Evolutionary conservation across 2,797 vertebrate species (phyloP).

Genomic region (Tenualosa thibaudeaui): DNA sequence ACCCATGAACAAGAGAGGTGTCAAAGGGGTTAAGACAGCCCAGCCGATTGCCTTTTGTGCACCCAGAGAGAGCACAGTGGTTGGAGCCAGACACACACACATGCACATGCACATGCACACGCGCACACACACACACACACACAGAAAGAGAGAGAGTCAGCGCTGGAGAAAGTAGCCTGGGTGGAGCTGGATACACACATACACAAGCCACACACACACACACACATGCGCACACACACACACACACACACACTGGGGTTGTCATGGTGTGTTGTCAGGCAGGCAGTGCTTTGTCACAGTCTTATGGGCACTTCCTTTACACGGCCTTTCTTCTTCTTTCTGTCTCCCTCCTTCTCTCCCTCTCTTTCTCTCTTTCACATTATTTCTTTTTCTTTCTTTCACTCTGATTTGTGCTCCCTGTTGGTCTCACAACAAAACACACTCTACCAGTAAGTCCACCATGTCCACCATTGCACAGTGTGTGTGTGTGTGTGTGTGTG

Average conservation of each 20-base stretch:
- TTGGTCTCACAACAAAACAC: no score
- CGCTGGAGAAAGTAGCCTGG: no score
- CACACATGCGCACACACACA: conserved; percentile 14
- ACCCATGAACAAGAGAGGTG: conserved; percentile 76
- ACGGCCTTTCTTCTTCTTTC: conserved; percentile 62
- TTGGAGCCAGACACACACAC: background rate
- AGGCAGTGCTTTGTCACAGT: conserved; percentile 59
- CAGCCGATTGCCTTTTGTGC: conserved; percentile 67
- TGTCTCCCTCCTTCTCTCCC: background rate
- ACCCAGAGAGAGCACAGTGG: conserved; percentile 54
- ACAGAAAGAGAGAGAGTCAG: background rate
- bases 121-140: conserved; percentile 33
- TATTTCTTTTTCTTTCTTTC: conserved; percentile 50
- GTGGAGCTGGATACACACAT: background rate
- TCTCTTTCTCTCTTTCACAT: conserved; percentile 60
- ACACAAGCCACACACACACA: background rate
- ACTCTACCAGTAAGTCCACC: no score
- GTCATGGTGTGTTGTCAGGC: background rate
- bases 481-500: no score
- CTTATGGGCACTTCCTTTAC: background rate
- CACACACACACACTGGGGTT: conserved; percentile 31
- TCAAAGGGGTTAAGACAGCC: conserved; percentile 74
- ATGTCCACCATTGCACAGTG: no score
- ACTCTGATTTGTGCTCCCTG: background rate
- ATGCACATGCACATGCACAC: background rate